Evolutionary conservation across 2,113 vertebrate genomes (phyloP), one percentile per base, ranked within the genome.

Genomic region (Myiagra hebetior): DNA sequence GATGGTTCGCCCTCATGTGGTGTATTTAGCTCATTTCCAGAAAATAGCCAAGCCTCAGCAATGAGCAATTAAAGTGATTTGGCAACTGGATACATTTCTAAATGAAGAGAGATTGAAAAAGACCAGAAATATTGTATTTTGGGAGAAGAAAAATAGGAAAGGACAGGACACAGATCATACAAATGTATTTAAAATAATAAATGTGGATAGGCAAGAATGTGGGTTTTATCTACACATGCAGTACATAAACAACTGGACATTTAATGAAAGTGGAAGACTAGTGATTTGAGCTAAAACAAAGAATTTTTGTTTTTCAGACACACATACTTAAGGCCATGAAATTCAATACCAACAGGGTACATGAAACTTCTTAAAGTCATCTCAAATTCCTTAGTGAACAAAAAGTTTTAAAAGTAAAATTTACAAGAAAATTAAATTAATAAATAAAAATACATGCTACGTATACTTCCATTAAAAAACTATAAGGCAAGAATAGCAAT

Each of bases 1-100:
- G 5, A 82, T 91, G 91, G 93, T 85, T 96, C 77, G 91, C 94
- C 95, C 91, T 96, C 95, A 94, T 96, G 93, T 95, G 94, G 95
- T 95, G 53, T 18, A 89, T 89, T 89, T 73, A 82, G 84, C 59
- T 94, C 85, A 94, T 70, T 93, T 96, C 89, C 76, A 87, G 84
- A 86, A 88, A 95, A 85, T 1, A 95, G 27, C 8, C 62, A 69
- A 78, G 46, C 33, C 72, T 91, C 69, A 89, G 87, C 74, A 62
- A 85, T 46, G 26, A 60, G 57, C 53, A 87, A 87, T 63, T 74
- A 75, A 89, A 89, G 56, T 59, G 3, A 68, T 74, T 27, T 87
- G 67, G 52, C 64, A 86, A 86, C 27, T 64, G 44, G 33, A 86
- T 63, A 52, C 4, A 37, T 86, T 91, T 79, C 52, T 63, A 86